Base-by-base conservation (phyloP, 1,140 invertebrate species). In the Parasteatoda tepidariorum region DNA sequence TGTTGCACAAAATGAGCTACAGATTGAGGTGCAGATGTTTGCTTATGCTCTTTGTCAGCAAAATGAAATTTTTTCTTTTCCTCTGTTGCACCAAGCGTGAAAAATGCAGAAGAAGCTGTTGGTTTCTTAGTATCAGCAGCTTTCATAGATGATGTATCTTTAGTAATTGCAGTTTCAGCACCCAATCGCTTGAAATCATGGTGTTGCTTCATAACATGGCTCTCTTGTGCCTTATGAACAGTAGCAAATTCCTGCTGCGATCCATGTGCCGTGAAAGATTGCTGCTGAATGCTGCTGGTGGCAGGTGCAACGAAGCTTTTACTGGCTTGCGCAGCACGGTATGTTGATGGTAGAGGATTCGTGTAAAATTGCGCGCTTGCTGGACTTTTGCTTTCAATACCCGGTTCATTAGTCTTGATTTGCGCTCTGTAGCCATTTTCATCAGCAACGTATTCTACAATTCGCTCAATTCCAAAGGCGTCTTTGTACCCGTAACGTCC, bases 381-480 rank as follows among this genome's bases (percentile, higher is more conserved):
- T 5, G 84, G 67, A 48, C 48, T 83, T 31, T 31, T 76, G 30
- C 48, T 85, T 2, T 59, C 78, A 18, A 67, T 85, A 33, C 84
- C 84, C 6, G 84, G 84, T 30, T 85, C 84, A 33, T 85, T 85
- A 1, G 84, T 85, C 22, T 67, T 74, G 7, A 85, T 59, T 34
- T 81, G 61, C 3, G 86, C 85, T 34, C 82, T 57, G 74, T 74
- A 86, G 13, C 86, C 86, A 48, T 83, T 57, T 24, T 86, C 79
- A 26, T 86, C 85, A 7, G 84, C 86, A 22, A 78, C 54, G 68
- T 86, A 86, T 38, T 84, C 57, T n/a, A 86, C 85, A 11, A 64
- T 66, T 62, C 83, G 48, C 26, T 84, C 70, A 2, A 68, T 59
- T 28, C 83, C 83, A 13, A 48, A 54, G 6, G 61, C 22, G 15